Conservation (phyloP, 2,888 invertebrate species). For the Pinctada fucata region DNA sequence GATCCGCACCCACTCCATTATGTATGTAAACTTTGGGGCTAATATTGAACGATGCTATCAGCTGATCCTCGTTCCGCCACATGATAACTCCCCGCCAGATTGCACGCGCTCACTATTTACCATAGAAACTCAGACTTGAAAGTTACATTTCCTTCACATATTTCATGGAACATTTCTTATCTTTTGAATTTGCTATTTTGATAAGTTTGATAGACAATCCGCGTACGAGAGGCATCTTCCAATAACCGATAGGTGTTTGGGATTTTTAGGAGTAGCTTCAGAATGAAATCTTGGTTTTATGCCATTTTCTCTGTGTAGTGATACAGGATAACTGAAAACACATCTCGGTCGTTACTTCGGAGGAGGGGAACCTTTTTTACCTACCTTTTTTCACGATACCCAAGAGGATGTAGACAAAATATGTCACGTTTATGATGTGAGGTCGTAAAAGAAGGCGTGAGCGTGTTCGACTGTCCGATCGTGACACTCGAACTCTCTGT, state of each 20-base stretch:
- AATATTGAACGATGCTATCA: not conserved
- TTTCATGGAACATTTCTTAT: constrained; percentile 2
- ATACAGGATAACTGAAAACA: not conserved
- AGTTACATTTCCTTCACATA: not conserved
- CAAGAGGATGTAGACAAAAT: too few relatives aligned
- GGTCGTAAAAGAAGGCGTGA: not conserved
- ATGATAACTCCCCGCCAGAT: not conserved
- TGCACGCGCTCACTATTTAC: not conserved
- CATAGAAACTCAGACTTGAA: not conserved
- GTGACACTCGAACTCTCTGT: not conserved
- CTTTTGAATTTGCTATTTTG: not conserved
- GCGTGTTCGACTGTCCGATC: not conserved
- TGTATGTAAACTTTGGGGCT: not conserved
- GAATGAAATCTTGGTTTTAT: not conserved
- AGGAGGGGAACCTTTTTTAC: not conserved
- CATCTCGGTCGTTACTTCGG: not conserved
- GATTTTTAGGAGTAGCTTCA: not conserved
- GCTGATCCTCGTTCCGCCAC: not conserved
- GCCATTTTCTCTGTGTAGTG: not conserved
- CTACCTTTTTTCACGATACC: too few relatives aligned
- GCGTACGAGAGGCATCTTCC: not conserved
- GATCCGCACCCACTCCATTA: not conserved
- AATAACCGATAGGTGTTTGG: not conserved
- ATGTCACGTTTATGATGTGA: too few relatives aligned
- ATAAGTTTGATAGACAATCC: not conserved